A percentile compares a stretch with the other conserved stretches of the same genome.
Conservation (phyloP, 2,888 invertebrate genomes). For the Chymomyza fuscimana region DNA sequence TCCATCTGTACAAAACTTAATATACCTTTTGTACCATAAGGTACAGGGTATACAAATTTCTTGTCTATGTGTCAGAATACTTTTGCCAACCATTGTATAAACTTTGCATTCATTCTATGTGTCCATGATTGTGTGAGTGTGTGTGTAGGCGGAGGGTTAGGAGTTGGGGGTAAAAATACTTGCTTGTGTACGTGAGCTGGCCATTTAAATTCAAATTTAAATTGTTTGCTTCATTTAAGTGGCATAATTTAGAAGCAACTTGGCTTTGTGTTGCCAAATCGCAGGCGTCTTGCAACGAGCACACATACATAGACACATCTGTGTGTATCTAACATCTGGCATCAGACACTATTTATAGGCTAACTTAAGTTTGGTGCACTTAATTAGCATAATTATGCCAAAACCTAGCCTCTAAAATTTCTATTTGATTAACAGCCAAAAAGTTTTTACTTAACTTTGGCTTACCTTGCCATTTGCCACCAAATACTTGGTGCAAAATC, state of each 20-base stretch:
- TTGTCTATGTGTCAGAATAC: no score
- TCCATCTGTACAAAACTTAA: no score
- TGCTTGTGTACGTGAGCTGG: slow-evolving; percentile 4
- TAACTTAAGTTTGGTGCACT: slow-evolving; percentile 34
- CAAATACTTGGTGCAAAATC: neutral
- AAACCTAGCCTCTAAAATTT: slow-evolving; percentile 7
- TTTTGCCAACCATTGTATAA: no score
- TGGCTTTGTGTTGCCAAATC: slow-evolving; percentile 1
- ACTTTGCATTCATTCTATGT: neutral
- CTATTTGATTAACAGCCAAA: neutral
- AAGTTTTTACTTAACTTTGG: neutral
- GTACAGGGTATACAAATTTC: no score
- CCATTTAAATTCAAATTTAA: slow-evolving; percentile 70
- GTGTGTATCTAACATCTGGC: slow-evolving; percentile 15
- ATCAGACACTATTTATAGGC: slow-evolving; percentile 33
- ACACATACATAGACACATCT: neutral
- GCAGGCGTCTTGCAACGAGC: neutral
- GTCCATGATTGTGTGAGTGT: neutral
- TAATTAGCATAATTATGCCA: slow-evolving; percentile 64
- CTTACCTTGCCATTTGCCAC: slow-evolving; percentile 3
- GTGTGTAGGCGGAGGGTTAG: slow-evolving; percentile 11
- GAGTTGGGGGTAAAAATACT: neutral
- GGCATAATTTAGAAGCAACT: slow-evolving; percentile 32
- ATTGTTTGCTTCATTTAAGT: slow-evolving; percentile 64
- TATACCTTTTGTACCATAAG: no score